Evolutionary conservation across 2,113 vertebrate species (phyloP).

Genomic region (Datnioides undecimradiatus): DNA sequence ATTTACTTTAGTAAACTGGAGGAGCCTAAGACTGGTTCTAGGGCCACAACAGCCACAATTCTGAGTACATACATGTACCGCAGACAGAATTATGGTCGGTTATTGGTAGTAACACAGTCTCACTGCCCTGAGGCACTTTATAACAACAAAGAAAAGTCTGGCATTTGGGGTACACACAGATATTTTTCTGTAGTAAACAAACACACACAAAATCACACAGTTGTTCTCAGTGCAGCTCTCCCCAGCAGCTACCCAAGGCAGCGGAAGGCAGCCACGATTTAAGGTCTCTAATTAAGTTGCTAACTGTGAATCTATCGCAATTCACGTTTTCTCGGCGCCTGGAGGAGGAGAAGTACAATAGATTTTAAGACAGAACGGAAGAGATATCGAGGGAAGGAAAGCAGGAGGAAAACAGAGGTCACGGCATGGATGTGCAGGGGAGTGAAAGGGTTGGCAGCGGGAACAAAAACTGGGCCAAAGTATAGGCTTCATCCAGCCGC

Average conservation of each 20-base stretch:
- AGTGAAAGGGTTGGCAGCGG: not conserved
- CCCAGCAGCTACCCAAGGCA: slow-evolving; percentile 44
- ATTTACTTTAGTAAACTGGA: no score
- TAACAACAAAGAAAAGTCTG: slow-evolving; percentile 42
- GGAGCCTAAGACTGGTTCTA: not conserved
- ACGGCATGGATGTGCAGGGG: slow-evolving; percentile 13
- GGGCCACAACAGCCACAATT: not conserved
- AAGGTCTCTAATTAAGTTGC: slow-evolving; percentile 76
- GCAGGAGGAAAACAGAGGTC: slow-evolving; percentile 33
- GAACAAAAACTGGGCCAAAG: slow-evolving; percentile 28
- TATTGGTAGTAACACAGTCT: not conserved
- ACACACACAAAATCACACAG: slow-evolving; percentile 19
- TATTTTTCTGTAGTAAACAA: slow-evolving; percentile 11
- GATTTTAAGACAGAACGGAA: slow-evolving; percentile 54
- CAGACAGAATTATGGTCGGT: not conserved
- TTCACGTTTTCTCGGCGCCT: slow-evolving; percentile 61
- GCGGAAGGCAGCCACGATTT: slow-evolving; percentile 67
- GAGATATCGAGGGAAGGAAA: slow-evolving; percentile 35
- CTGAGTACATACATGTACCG: not conserved
- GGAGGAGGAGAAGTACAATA: slow-evolving; percentile 40
- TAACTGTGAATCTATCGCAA: slow-evolving; percentile 71
- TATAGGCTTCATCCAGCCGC: slow-evolving; percentile 19
- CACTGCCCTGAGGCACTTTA: slow-evolving; percentile 10
- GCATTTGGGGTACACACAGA: slow-evolving; percentile 24
- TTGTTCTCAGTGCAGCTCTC: slow-evolving; percentile 26